phyloP scores from a whole-genome alignment of 2,797 vertebrate species.

The Choloepus didactylus region DNA sequence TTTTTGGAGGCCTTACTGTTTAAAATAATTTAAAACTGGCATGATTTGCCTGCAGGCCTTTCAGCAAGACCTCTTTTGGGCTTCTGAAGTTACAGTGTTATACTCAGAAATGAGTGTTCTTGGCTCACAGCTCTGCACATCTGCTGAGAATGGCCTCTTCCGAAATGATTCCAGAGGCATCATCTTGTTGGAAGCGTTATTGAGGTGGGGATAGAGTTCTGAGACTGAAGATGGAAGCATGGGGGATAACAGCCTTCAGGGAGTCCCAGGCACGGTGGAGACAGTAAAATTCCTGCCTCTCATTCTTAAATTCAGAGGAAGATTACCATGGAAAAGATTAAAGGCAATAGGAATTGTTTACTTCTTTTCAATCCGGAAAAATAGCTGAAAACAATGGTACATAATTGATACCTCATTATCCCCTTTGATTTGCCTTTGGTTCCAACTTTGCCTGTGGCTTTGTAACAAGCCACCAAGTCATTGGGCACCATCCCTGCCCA shows the following conservation, averaged over 20 bases:
- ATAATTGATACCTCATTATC: constrained; percentile 43
- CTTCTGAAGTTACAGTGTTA: neutral
- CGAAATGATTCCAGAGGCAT: neutral
- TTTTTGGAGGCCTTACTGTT: neutral
- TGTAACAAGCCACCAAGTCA: neutral
- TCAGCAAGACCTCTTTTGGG: neutral
- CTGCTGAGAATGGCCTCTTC: constrained; percentile 12
- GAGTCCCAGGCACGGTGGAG: neutral
- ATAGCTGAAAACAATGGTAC: constrained; percentile 45
- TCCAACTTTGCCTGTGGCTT: constrained; percentile 8
- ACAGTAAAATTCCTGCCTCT: neutral
- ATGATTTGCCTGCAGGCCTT: neutral
- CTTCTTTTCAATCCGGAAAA: constrained; percentile 21
- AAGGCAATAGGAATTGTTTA: constrained; percentile 10
- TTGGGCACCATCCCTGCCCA: neutral
- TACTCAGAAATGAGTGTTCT: neutral
- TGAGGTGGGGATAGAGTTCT: neutral
- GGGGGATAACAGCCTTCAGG: too few species aligned
- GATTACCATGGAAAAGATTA: constrained; percentile 47
- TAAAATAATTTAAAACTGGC: neutral
- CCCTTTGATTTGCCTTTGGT: neutral
- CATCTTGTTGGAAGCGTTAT: neutral
- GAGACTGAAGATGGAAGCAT: neutral
- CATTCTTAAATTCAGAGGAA: neutral
- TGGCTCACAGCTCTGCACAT: constrained; percentile 9